Evolutionary conservation across 1,140 invertebrate genomes (phyloP), one percentile per base, ranked within the genome.

Genomic region (Copidosoma floridanum): DNA sequence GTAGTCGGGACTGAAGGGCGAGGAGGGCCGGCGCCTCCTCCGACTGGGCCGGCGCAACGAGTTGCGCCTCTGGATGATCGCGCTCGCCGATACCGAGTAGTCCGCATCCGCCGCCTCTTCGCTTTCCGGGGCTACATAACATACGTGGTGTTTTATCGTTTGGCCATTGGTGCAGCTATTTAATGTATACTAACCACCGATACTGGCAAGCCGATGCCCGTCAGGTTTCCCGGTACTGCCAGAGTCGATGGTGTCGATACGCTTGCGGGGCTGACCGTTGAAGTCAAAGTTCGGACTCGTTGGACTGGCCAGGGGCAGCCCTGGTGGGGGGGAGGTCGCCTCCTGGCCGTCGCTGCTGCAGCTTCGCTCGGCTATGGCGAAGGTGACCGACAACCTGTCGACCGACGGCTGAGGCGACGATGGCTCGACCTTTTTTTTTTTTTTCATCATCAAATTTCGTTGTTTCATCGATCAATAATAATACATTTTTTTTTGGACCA

Each of bases 21-120:
- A 90, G 10, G 90, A 91, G 10, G 88, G 81, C 14, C 86, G 78
- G 29, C 85, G 79, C 24, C 84, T 84, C 37, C 79, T 75, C 41
- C 84, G 81, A n/a, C 85, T 86, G n/a, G 75, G 72, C 32, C 85
- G 82, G 46, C 85, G 80, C 12, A 83, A 82, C 20, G 88, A 89
- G 27, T 86, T 87, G 59, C 88, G 81, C 56, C 89, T 82, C 68
- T 90, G 86, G 59, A 94, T 85, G 52, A 94, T 92, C 3, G 88
- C 91, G 60, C 85, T 90, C 38, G 91, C 85, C 64, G 90, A 92
- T 8, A 85, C 85, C 1, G 90, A 93, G 71, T 94, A 94, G 66
- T 93, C 89, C 61, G 92, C 90, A 86, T 64, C 87, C 84, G 3
- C 82, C 79, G 16, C 26, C 11, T 83, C 83, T 55, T 84, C 82